Conservation (phyloP, 2,113 vertebrate genomes). For the Daphoenositta chrysoptera region DNA sequence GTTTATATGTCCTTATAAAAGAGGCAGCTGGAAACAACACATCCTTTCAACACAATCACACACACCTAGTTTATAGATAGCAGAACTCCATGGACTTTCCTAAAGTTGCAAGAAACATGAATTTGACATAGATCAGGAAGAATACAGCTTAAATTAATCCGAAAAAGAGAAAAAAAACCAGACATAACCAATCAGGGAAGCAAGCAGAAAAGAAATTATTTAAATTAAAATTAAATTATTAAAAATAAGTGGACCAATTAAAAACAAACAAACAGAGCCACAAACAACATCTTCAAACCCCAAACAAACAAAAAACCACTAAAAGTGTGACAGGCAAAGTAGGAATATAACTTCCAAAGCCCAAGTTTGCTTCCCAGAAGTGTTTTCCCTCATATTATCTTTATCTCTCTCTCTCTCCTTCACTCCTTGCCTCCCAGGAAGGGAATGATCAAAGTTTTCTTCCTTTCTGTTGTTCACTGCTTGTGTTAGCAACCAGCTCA, state of each 20-base stretch:
- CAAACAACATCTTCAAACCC: background rate
- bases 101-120: background rate
- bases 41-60: background rate
- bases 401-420: background rate
- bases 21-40: background rate
- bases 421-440: background rate
- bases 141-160: background rate
- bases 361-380: background rate
- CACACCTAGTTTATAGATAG: background rate
- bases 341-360: background rate
- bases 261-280: background rate
- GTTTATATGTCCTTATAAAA: background rate
- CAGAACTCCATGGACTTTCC: background rate
- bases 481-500: background rate
- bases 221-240: background rate
- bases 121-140: background rate
- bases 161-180: background rate
- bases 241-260: background rate
- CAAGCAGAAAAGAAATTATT: background rate
- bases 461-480: background rate
- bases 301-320: background rate
- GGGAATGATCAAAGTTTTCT: background rate
- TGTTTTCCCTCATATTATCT: background rate
- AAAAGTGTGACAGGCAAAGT: background rate
- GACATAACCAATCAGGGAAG: background rate